A percentile compares a stretch with the other conserved stretches of the same genome.
Evolutionary conservation across 2,888 invertebrate genomes (phyloP).

Genomic region (Tortrix viridana): DNA sequence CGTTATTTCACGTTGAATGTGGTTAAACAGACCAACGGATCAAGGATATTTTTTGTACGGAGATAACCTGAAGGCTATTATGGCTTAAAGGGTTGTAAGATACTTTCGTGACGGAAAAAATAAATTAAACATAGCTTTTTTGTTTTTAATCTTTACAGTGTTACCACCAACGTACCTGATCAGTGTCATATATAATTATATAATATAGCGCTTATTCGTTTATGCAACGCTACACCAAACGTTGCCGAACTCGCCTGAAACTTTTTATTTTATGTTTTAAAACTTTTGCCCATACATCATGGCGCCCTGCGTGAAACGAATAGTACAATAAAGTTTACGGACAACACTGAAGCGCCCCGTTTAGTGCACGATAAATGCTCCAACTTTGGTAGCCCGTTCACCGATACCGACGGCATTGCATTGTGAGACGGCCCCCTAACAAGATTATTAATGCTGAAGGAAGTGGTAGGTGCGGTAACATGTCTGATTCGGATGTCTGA

Average conservation of each 20-base stretch:
- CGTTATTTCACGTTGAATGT: too few species aligned
- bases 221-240: too few species aligned
- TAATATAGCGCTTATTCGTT: too few species aligned
- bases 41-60: too few species aligned
- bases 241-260: neutral
- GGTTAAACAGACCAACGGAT: too few species aligned
- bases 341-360: constrained; percentile 1
- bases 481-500: neutral
- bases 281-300: neutral
- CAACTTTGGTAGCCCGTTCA: constrained; percentile 4
- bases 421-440: neutral
- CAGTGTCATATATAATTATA: too few species aligned
- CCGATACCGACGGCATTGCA: constrained; percentile 3
- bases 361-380: neutral
- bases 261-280: constrained; percentile 2
- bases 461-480: neutral
- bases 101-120: too few species aligned
- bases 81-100: too few species aligned
- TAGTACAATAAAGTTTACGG: constrained; percentile 8
- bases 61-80: too few species aligned
- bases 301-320: constrained; percentile 3
- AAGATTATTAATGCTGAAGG: neutral
- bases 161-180: too few species aligned
- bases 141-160: too few species aligned
- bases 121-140: too few species aligned